These are phyloP conservation scores for Julus scanicus DNA, from an alignment of 2,888 invertebrate genomes.

Conservation along the genomic window DNA sequence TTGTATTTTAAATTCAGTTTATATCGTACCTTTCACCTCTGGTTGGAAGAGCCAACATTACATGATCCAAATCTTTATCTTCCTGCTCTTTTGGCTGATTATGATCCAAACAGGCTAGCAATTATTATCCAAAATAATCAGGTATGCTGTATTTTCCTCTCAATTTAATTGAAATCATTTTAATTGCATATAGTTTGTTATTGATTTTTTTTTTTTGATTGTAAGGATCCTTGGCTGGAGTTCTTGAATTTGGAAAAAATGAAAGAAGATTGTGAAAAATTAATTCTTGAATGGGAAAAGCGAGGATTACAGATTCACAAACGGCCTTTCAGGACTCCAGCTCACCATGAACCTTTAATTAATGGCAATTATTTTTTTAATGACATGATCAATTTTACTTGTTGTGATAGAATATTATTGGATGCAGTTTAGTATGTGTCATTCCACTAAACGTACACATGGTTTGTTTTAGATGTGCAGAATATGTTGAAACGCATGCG, in stretches of 20 bases:
- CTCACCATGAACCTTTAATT: conserved; percentile 4
- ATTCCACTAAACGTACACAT: neutral
- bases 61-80: conserved; percentile 76
- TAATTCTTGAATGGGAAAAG: conserved; percentile 57
- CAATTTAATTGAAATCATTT: neutral
- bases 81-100: conserved; percentile 78
- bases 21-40: conserved; percentile 75
- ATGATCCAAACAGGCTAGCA: conserved; percentile 74
- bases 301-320: conserved; percentile 31
- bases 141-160: neutral
- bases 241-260: conserved; percentile 47
- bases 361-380: neutral
- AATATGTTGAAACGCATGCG: conserved; percentile 62
- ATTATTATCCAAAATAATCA: conserved; percentile 49
- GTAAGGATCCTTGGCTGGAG: conserved; percentile 54
- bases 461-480: conserved; percentile 30
- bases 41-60: conserved; percentile 82
- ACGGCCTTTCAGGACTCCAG: conserved; percentile 1
- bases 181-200: neutral
- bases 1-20: conserved; percentile 66
- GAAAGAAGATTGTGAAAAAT: neutral
- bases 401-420: no score
- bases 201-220: neutral
- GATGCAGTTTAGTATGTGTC: no score
- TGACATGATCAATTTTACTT: neutral